Conservation (phyloP, 2,888 invertebrate species). For the Dryomyza anilis region DNA sequence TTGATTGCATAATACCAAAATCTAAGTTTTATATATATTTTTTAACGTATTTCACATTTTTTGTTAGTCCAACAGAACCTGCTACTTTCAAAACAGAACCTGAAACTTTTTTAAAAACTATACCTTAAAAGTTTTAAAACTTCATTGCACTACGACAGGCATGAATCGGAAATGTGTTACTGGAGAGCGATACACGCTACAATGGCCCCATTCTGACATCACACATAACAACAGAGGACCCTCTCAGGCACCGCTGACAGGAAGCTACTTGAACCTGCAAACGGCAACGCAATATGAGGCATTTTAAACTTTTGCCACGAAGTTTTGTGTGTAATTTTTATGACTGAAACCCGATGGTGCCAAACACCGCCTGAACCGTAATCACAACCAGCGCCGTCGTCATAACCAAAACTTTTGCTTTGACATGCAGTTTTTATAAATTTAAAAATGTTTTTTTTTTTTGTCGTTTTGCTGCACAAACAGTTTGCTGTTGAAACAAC, state of each 20-base stretch:
- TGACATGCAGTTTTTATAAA: background rate
- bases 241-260: background rate
- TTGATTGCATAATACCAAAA: too few relatives aligned
- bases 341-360: background rate
- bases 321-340: conserved; percentile 20
- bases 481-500: background rate
- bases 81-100: background rate
- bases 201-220: too few relatives aligned
- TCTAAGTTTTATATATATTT: too few relatives aligned
- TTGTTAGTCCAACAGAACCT: too few relatives aligned
- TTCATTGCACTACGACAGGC: background rate
- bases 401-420: conserved; percentile 5
- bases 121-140: background rate
- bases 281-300: background rate
- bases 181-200: too few relatives aligned
- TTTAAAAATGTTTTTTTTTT: background rate
- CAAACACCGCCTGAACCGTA: background rate
- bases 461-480: background rate
- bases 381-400: too few relatives aligned
- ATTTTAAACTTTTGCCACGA: conserved; percentile 24
- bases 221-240: background rate
- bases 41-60: too few relatives aligned
- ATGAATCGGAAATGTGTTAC: background rate
- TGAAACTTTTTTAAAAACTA: background rate
- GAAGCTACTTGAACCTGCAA: background rate